phyloP scores from a whole-genome alignment of 2,113 vertebrate species.

The Ceyx margarethae region DNA sequence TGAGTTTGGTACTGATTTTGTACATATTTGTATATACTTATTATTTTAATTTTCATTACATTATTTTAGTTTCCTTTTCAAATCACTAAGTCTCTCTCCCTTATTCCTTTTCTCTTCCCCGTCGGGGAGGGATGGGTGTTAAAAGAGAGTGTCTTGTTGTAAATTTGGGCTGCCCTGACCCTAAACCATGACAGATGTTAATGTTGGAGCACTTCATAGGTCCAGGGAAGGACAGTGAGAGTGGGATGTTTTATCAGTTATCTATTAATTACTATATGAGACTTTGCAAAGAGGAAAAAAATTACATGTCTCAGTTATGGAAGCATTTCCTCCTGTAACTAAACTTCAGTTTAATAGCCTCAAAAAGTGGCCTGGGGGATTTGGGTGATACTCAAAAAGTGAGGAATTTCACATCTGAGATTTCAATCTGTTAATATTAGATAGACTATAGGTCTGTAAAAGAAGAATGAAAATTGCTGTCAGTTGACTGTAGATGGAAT shows the following conservation, averaged over 20 bases:
- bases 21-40: too few species aligned
- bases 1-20: too few species aligned
- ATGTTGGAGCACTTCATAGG: background rate
- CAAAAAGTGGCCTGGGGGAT: background rate
- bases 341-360: background rate
- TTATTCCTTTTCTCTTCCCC: too few species aligned
- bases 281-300: background rate
- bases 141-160: too few species aligned
- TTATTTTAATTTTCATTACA: too few species aligned
- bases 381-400: background rate
- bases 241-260: background rate
- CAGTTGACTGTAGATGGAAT: background rate
- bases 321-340: conserved; percentile 3
- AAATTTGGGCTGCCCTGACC: too few species aligned
- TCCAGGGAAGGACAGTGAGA: background rate
- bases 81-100: too few species aligned
- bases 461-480: background rate
- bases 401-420: background rate
- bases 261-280: background rate
- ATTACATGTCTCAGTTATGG: background rate
- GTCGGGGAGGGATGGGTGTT: too few species aligned
- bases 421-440: background rate
- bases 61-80: too few species aligned
- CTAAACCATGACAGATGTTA: background rate
- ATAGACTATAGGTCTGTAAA: background rate